Evolutionary conservation across 1,140 invertebrate species (phyloP).

Genomic region (Leptoteleia sp.): DNA sequence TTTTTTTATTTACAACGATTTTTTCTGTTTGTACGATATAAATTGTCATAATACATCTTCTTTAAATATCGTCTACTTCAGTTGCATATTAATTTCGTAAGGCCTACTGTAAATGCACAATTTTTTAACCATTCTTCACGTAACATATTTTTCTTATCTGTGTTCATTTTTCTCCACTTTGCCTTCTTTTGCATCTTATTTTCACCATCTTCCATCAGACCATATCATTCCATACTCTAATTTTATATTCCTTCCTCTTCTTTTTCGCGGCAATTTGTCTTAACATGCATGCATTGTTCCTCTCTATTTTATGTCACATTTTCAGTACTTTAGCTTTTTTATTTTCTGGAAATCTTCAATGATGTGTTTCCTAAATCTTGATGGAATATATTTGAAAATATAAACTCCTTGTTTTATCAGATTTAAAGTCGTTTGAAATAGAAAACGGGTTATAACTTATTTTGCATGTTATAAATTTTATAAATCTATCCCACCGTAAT

Average conservation of each 20-base stretch:
- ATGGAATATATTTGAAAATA: background rate
- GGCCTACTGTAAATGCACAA: slow-evolving; percentile 11
- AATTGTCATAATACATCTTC: background rate
- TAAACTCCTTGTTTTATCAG: background rate
- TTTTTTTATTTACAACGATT: too few relatives aligned
- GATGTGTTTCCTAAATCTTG: slow-evolving; percentile 1
- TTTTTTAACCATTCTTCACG: slow-evolving; percentile 49
- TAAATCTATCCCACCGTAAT: too few relatives aligned
- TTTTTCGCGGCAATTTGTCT: slow-evolving; percentile 34
- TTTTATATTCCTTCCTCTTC: slow-evolving; percentile 50
- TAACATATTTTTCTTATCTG: slow-evolving; percentile 52
- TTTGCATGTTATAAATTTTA: too few relatives aligned
- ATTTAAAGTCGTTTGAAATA: background rate
- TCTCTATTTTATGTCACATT: slow-evolving; percentile 18
- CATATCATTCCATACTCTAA: slow-evolving; percentile 51
- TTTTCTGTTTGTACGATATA: too few relatives aligned
- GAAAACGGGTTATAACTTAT: background rate
- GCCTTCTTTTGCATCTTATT: slow-evolving; percentile 50
- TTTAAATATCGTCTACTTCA: slow-evolving; percentile 7
- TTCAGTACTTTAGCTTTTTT: slow-evolving; percentile 14
- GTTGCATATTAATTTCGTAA: slow-evolving; percentile 9
- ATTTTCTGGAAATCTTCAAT: background rate
- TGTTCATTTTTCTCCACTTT: slow-evolving; percentile 53
- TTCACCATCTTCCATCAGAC: slow-evolving; percentile 54
- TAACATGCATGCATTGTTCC: slow-evolving; percentile 13